Evolutionary conservation across 2,888 invertebrate species (phyloP).

Genomic region (Papilio protenor): DNA sequence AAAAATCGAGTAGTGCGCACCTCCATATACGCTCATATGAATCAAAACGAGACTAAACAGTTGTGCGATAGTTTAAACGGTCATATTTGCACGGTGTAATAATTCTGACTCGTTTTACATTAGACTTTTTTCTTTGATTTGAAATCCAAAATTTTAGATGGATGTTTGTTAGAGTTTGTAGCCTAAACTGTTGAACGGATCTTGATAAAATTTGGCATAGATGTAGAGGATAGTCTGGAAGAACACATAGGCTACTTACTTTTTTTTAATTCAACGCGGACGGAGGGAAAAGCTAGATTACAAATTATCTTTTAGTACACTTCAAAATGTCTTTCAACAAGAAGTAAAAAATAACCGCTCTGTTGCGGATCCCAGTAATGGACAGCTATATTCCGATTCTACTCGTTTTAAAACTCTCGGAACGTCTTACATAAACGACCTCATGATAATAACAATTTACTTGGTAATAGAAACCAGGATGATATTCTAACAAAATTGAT

Average conservation of each 20-base stretch:
- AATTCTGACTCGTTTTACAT: no score
- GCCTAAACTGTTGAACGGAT: no score
- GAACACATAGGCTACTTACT: neutral
- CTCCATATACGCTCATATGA: no score
- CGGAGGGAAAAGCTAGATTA: neutral
- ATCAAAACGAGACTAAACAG: no score
- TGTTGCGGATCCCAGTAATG: conserved; percentile 13
- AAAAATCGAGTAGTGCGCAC: no score
- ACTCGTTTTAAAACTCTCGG: conserved; percentile 15
- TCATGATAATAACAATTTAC: conserved; percentile 30
- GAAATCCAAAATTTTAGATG: neutral
- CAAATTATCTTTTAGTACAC: neutral
- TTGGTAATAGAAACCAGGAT: conserved; percentile 18
- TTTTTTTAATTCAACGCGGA: neutral
- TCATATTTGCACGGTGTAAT: no score
- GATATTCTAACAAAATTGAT: conserved; percentile 15
- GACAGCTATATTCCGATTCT: neutral
- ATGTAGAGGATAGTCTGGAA: no score
- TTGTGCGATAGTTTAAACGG: no score
- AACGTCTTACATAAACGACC: conserved; percentile 23
- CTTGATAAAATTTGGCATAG: no score
- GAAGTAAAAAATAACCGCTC: conserved; percentile 6
- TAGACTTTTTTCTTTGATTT: no score
- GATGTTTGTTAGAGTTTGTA: no score
- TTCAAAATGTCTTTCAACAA: neutral